Percentiles rank a stretch among this genome's conserved stretches.
These are phyloP conservation scores for Cheumatopsyche charites DNA, from an alignment of 1,140 invertebrate species.

Conservation along the genomic window DNA sequence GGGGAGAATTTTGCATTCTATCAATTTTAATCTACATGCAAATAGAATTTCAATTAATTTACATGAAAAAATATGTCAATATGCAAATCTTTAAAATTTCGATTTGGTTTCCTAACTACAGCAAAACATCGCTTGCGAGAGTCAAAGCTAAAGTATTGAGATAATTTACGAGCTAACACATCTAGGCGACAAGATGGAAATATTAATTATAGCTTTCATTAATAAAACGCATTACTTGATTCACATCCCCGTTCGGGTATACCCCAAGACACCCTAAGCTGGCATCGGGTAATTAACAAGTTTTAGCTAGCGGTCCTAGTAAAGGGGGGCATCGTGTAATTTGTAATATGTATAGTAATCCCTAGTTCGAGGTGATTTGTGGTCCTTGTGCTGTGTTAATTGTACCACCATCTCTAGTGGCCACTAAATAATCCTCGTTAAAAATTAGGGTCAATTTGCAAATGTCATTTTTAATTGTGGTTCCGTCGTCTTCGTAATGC, in stretches of 20 bases:
- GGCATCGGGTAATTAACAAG: conserved; percentile 32
- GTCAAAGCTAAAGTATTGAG: not conserved
- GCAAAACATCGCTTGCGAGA: too few species aligned
- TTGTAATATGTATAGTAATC: conserved; percentile 30
- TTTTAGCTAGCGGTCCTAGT: conserved; percentile 27
- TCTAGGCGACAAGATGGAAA: conserved; percentile 18
- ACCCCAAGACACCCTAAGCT: conserved; percentile 18
- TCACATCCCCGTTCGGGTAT: conserved; percentile 2
- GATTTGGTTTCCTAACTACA: too few species aligned
- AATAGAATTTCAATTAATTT: not conserved
- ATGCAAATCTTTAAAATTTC: too few species aligned
- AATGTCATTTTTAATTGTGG: conserved; percentile 31
- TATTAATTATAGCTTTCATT: conserved; percentile 19
- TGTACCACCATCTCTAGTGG: conserved; percentile 43
- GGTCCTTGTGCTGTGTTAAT: conserved; percentile 42
- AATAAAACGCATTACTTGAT: conserved; percentile 20
- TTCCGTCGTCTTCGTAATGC: not conserved
- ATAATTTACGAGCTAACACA: conserved; percentile 8
- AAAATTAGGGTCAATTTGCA: conserved; percentile 38
- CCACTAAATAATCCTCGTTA: conserved; percentile 36
- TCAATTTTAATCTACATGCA: conserved; percentile 16
- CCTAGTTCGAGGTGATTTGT: conserved; percentile 46
- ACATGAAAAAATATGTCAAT: not conserved
- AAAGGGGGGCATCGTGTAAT: not conserved
- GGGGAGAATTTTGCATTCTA: not conserved